Evolutionary conservation across 2,888 invertebrate species (phyloP), one percentile per base, ranked within the genome.

Genomic region (Anoplius nigerrimus): DNA sequence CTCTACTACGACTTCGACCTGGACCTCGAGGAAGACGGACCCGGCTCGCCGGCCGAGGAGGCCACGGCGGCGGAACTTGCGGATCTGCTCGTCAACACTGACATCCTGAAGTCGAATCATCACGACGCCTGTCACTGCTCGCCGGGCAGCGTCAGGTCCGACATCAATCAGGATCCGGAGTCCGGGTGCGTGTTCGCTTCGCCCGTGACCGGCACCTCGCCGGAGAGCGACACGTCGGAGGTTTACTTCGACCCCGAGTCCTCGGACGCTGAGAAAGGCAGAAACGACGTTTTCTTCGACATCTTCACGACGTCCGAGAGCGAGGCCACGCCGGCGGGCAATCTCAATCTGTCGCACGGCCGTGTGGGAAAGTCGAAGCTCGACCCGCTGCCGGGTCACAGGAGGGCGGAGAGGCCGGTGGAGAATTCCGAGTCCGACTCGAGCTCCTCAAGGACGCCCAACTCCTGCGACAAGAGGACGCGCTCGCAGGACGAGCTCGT

Each of bases 31-130:
- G 75, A 71, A 11, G 92, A 92, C 65, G 93, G 93, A 71, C 93
- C 94, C 0, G 92, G 92, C 58, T 94, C 94, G 78, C 94, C 94
- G 0, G 92, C 91, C 57, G 94, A 94, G 74, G 91, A 91, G 61
- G 81, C 82, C 3, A 78, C 82, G 1, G 86, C 86, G 45, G 90
- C 90, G 13, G 92, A 92, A 86, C 89, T 91, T 67, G 82, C 85
- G 1, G 85, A 82, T 45, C 74, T 90, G 0, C 81, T 89, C n/a
- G 89, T 89, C n/a, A 88, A 88, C 61, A 69, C 79, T 0, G 78
- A 81, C 27, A 85, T 86, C 1, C 63, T 79, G 2, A 79, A 81
- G 22, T 52, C 78, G 13, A 79, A 78, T 55, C 82, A 84, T 45
- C 81, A 77, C 55, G 84, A 82, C 18, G 79, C 81, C 11, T 86